These are phyloP conservation scores for Callithrix jacchus DNA, from an alignment of 2,113 vertebrate genomes.

Conservation along the genomic window DNA sequence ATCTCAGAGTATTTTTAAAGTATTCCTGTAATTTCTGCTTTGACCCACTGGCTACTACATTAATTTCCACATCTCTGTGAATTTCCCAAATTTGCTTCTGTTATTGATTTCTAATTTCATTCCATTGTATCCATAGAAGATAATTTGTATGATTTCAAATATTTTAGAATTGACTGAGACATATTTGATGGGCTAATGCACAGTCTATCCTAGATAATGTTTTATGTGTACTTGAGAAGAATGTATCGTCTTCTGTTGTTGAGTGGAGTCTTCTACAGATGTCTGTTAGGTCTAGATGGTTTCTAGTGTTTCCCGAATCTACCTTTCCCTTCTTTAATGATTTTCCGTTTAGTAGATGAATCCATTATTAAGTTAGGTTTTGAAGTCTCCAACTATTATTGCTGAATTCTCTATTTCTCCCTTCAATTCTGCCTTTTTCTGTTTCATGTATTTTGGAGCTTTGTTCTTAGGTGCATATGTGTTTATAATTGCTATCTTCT, in stretches of 20 bases:
- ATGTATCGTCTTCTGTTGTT: background rate
- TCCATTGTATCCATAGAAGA: background rate
- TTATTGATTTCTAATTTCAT: background rate
- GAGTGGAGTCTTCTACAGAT: background rate
- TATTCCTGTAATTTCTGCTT: conserved; percentile 24
- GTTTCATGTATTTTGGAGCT: background rate
- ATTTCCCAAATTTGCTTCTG: background rate
- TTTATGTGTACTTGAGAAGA: background rate
- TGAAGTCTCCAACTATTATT: background rate
- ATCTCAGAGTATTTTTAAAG: background rate
- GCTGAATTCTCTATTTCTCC: background rate
- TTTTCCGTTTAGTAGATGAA: background rate
- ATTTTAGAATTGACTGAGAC: background rate
- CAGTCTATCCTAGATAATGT: background rate
- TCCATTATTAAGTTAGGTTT: background rate
- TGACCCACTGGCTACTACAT: background rate
- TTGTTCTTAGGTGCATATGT: background rate
- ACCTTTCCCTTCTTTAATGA: background rate
- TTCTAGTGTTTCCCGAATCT: background rate
- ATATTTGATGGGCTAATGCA: background rate
- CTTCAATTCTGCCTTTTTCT: background rate
- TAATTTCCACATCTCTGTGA: background rate
- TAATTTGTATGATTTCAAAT: background rate
- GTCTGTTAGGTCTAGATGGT: background rate
- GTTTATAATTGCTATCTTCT: background rate